Base-by-base conservation (phyloP, 2,113 vertebrate species). In the Cyanistes caeruleus region DNA sequence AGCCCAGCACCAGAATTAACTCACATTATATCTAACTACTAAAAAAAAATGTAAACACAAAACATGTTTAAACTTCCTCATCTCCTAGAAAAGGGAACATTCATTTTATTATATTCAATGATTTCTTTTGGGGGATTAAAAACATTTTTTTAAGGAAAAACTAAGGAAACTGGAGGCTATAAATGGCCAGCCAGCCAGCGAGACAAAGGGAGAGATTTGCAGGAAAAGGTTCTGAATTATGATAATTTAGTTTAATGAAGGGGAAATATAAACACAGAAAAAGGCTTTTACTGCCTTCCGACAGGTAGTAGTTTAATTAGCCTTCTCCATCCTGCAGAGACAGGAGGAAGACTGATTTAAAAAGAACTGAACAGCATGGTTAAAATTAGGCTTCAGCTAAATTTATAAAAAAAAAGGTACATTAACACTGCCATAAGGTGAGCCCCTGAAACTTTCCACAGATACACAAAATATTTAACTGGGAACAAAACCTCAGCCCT, bases 181-280 rank as follows among this genome's bases (percentile, higher is more conserved):
- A 93, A 90, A 79, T 23, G 44, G 33, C 37, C 37, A 49, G n/a
- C 3, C 72, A 83, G 33, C 27, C 67, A 64, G 52, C 0, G 0
- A 67, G n/a, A 75, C 43, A 74, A 60, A 51, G 15, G 44, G 62
- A 53, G 44, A 65, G 12, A 84, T 76, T 67, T 48, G 39, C 18
- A 93, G 53, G 49, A 48, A 95, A 84, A 87, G 39, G 62, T 41
- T 41, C 41, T 77, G 43, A 78, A 65, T 56, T 73, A 41, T 39
- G 19, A 35, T 70, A 67, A 91, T 60, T 69, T 65, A 44, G 33
- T 87, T 74, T 89, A 97, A 94, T 81, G 80, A 89, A 89, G 59
- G 25, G 72, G 44, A 87, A 86, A 39, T 65, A 87, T 13, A 58
- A 92, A 88, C 75, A 70, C 10, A 46, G 67, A 28, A 63, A 84